A percentile compares a stretch with the other conserved stretches of the same genome.
phyloP scores from a whole-genome alignment of 2,113 vertebrate species.

The Hippotragus niger region DNA sequence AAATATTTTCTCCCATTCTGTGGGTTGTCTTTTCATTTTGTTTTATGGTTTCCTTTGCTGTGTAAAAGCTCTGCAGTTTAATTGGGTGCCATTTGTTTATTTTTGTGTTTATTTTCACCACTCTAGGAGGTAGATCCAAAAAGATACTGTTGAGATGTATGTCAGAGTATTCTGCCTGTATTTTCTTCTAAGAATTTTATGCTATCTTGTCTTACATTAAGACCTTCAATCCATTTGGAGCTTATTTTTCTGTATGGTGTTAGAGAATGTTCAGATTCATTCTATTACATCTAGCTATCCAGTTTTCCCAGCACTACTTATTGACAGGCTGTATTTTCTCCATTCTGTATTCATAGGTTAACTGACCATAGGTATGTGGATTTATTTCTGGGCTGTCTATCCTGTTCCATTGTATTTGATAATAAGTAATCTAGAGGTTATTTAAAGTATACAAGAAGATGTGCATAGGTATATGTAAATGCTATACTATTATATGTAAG shows the following conservation, averaged over 20 bases:
- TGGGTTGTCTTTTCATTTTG: not conserved
- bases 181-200: not conserved
- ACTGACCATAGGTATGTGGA: not conserved
- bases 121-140: not conserved
- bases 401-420: not conserved
- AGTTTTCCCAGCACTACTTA: not conserved
- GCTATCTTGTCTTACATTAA: not conserved
- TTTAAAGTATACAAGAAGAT: not conserved
- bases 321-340: not conserved
- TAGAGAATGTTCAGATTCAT: not conserved
- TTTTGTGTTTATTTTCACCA: not conserved
- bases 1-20: not conserved
- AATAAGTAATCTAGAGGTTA: not conserved
- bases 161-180: not conserved
- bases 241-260: not conserved
- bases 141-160: not conserved
- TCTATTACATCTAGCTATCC: not conserved
- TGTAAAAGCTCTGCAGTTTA: not conserved
- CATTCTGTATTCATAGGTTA: not conserved
- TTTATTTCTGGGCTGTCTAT: not conserved
- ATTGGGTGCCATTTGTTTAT: not conserved
- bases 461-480: not conserved
- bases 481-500: not conserved
- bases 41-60: not conserved
- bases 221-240: not conserved